Conservation (phyloP, 2,888 invertebrate genomes). For the Chesias legatella region DNA sequence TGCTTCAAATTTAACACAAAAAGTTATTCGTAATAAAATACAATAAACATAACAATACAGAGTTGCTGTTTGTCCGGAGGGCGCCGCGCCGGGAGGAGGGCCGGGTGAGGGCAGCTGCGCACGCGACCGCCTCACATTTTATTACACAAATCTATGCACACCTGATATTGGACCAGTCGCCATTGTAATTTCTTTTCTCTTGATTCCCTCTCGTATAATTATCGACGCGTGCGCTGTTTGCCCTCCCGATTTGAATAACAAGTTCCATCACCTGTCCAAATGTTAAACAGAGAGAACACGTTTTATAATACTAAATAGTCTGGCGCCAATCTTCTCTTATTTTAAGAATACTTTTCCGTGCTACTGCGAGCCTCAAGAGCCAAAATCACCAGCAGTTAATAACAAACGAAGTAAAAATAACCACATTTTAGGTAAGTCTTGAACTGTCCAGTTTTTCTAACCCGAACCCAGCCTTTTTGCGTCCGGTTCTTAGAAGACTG, state of each 20-base stretch:
- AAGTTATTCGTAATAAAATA: constrained; percentile 30
- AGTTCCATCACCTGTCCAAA: constrained; percentile 23
- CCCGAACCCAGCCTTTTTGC: too few species aligned
- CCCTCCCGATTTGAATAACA: constrained; percentile 32
- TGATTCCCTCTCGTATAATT: constrained; percentile 46
- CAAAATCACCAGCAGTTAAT: too few species aligned
- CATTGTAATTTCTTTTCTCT: constrained; percentile 61
- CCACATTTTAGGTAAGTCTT: too few species aligned
- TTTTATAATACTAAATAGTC: too few species aligned
- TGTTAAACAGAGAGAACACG: constrained; percentile 4
- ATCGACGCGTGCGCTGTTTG: constrained; percentile 46
- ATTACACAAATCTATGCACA: constrained; percentile 70
- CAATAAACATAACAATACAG: constrained; percentile 52
- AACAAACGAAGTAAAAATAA: too few species aligned
- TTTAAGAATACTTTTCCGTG: too few species aligned
- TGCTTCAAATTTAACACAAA: constrained; percentile 29
- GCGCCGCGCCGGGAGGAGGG: constrained; percentile 55
- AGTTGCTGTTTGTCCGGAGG: constrained; percentile 64
- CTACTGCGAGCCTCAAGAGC: too few species aligned
- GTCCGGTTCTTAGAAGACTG: too few species aligned
- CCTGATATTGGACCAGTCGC: constrained; percentile 72
- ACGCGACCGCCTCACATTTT: constrained; percentile 66
- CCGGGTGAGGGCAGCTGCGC: constrained; percentile 69
- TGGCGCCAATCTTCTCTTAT: background rate
- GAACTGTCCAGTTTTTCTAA: too few species aligned